Evolutionary conservation across 2,888 invertebrate genomes (phyloP), one percentile per base, ranked within the genome.

Genomic region (Anthrax anthrax): DNA sequence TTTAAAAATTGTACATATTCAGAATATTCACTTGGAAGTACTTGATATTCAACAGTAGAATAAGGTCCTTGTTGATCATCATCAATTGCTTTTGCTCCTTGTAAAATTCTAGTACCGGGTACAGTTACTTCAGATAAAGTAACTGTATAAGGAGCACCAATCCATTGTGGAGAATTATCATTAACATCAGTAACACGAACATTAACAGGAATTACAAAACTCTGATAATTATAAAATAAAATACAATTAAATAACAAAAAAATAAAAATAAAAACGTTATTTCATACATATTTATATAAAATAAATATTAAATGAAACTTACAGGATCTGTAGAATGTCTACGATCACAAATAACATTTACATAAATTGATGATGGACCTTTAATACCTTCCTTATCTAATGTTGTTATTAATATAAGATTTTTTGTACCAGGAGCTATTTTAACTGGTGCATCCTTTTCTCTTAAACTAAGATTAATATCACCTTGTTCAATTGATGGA

Each of bases 61-160:
- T 83, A 89, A 9, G 89, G 86, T 8, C 90, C 90, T 41, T 84
- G 81, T 67, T 90, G 89, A 72, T 91, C 91, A 34, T 78, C 79
- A 69, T 91, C 91, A 14, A 77, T 63, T 3, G 90, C 90, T 48
- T 81, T 73, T 27, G 87, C 82, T 3, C 81, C 80, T 60, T 81
- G 81, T n/a, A 86, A 70, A 44, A 90, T 82, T 54, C 87, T 70
- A 19, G 80, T 73, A 10, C 81, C 81, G 6, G 71, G 72, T 6
- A 77, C 77, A 23, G 80, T 79, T 57, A 87, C 85, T 75, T 90
- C 90, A 0, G 88, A 87, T 47, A 90, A 78, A 55, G 88, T 85
- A 54, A 84, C 73, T 42, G 79, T 75, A 66, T 86, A 90, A 1
- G 89, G 88, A 1, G 84, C 83, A 53, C 84, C 85, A 49, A 77